Evolutionary conservation across 2,113 vertebrate genomes (phyloP), one percentile per base, ranked within the genome.

Genomic region (Ifrita kowaldi): DNA sequence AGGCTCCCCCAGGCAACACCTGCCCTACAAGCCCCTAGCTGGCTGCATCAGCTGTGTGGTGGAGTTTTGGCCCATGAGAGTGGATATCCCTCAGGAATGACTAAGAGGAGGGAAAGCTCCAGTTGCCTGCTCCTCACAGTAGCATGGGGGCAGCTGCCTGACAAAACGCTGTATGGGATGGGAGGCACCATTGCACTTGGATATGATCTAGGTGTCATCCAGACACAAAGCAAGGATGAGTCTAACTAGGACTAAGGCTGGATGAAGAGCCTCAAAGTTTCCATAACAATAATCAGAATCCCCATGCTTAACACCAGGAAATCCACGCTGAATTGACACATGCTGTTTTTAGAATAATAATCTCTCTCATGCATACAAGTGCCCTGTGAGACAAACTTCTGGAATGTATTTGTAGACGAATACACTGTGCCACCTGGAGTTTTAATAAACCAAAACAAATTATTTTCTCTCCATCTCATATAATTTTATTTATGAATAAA

Each of bases 391-490:
- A 70, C 13, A 86, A 62, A 53, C 35, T 78, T 86, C 60, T 91
- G 49, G 95, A 95, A 93, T 26, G 52, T 74, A 67, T 90, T 89
- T 91, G 76, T 80, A 59, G 86, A 62, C 0, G 16, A 73, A 33
- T 93, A 60, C 32, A 68, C 41, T 68, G 26, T 85, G 87, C 67
- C 84, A 93, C 84, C 95, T 91, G 91, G 74, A 95, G 83, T 93
- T 95, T 74, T 88, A 94, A 87, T 93, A 96, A 97, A 91, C 49
- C 82, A 84, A 95, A 95, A 10, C 42, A 96, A 87, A 89, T 89
- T 78, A 95, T 42, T 95, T 88, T 89, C 16, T 77, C 57, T 92
- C 93, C 17, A 56, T 56, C 67, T 78, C 81, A 37, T 92, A 27
- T 28, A 1, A 68, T 62, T 91, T 80, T 78, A 85, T 87, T 95